phyloP scores from a whole-genome alignment of 2,113 vertebrate genomes.

The Acrocephalus arundinaceus region DNA sequence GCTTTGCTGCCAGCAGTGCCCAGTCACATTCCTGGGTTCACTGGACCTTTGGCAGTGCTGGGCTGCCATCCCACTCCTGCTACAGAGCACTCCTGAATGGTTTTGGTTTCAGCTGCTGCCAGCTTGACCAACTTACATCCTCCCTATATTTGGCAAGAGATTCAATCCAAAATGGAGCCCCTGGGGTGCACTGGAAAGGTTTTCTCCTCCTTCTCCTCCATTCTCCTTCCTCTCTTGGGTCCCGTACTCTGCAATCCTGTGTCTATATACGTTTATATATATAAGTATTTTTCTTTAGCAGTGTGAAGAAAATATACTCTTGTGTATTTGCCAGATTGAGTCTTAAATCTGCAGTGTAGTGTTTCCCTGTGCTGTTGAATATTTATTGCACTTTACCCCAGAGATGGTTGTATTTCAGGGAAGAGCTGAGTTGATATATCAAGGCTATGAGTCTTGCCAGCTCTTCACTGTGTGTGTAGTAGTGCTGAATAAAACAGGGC shows the following conservation, averaged over 20 bases:
- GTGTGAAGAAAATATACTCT: conserved; percentile 38
- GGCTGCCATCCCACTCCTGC: background rate
- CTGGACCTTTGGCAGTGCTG: background rate
- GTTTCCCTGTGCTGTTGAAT: conserved; percentile 42
- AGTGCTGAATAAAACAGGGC: background rate
- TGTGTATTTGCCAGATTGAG: conserved; percentile 47
- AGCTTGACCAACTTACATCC: background rate
- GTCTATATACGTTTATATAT: background rate
- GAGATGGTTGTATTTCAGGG: conserved; percentile 36
- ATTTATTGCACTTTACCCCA: conserved; percentile 42
- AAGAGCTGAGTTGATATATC: conserved; percentile 42
- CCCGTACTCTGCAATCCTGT: background rate
- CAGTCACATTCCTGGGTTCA: background rate
- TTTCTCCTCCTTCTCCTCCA: background rate
- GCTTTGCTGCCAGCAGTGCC: background rate
- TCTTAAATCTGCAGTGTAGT: conserved; percentile 47
- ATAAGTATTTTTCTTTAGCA: conserved; percentile 46
- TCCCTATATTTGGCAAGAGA: background rate
- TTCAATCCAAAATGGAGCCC: background rate
- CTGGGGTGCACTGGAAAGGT: background rate
- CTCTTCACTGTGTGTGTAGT: background rate
- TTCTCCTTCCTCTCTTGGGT: background rate
- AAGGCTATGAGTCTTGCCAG: conserved; percentile 21
- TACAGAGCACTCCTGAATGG: background rate
- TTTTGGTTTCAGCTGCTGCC: background rate